Percentiles rank a stretch among this genome's conserved stretches.
phyloP scores from a whole-genome alignment of 37 sponge, comb jelly and placozoan species.

The Oscarella lobularis region DNA sequence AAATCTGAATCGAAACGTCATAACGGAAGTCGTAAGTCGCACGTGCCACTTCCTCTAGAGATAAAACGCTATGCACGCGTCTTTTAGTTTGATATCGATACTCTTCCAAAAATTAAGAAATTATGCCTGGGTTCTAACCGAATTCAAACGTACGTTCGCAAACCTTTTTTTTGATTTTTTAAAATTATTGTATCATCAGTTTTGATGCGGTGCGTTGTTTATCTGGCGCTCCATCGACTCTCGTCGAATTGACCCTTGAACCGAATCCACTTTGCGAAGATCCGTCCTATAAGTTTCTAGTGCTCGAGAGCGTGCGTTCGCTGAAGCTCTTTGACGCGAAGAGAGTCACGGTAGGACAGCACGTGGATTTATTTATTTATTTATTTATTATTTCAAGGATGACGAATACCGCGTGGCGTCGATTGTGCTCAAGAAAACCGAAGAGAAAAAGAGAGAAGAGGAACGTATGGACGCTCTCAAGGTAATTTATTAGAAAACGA shows the following conservation, averaged over 20 bases:
- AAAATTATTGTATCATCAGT: neutral
- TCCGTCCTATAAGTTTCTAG: conserved; percentile 3
- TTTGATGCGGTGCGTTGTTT: neutral
- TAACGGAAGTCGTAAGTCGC: conserved; percentile 49
- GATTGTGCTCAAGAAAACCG: conserved; percentile 19
- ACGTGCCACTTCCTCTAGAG: too few relatives aligned
- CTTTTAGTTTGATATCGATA: conserved; percentile 60
- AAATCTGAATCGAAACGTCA: conserved; percentile 78
- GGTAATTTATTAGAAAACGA: neutral
- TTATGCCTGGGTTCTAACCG: conserved; percentile 84
- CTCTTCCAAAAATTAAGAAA: conserved; percentile 63
- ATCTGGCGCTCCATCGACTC: neutral
- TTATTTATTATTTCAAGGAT: too few relatives aligned
- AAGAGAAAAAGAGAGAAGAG: conserved; percentile 30
- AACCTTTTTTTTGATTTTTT: too few relatives aligned
- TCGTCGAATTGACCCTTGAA: conserved; percentile 18
- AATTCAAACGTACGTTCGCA: too few relatives aligned
- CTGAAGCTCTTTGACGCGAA: conserved; percentile 8
- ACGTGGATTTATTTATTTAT: too few relatives aligned
- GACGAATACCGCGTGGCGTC: conserved; percentile 23
- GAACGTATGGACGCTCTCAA: conserved; percentile 6
- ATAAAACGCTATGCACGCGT: too few relatives aligned
- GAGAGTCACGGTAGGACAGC: conserved; percentile 9
- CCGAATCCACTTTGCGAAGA: conserved; percentile 10
- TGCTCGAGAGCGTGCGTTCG: neutral